Conservation (phyloP, 2,797 vertebrate genomes). For the Muraenolepis orangiensis region DNA sequence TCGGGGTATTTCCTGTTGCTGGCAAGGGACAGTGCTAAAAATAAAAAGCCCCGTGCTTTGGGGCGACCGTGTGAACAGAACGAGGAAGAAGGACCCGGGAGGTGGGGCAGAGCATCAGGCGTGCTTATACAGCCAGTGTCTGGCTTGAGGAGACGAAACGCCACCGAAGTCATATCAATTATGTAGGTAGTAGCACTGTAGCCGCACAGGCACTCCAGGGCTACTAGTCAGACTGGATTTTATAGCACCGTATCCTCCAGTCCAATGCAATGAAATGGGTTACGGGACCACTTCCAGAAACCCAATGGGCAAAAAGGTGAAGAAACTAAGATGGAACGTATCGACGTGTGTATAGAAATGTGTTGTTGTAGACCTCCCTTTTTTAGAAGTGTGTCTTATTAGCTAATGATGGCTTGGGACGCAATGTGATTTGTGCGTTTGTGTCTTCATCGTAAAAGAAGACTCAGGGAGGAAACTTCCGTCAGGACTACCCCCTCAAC, state of each 20-base stretch:
- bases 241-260: not conserved
- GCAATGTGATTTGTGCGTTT: not conserved
- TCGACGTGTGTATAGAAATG: not conserved
- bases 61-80: not conserved
- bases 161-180: not conserved
- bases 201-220: not conserved
- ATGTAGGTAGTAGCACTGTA: not conserved
- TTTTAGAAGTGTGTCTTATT: not conserved
- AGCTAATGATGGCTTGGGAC: not conserved
- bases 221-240: not conserved
- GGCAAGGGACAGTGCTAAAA: not conserved
- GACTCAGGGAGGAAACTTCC: not conserved
- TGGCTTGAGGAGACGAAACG: not conserved
- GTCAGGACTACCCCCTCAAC: not conserved
- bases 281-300: not conserved
- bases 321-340: not conserved
- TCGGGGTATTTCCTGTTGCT: not conserved
- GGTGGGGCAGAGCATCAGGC: no score
- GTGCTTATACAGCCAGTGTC: not conserved
- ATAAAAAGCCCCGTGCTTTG: not conserved
- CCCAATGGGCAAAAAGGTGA: not conserved
- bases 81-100: not conserved
- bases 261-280: not conserved
- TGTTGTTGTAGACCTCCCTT: not conserved
- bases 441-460: not conserved